Base-by-base conservation (phyloP, 2,113 vertebrate species). In the Colinus virginianus region DNA sequence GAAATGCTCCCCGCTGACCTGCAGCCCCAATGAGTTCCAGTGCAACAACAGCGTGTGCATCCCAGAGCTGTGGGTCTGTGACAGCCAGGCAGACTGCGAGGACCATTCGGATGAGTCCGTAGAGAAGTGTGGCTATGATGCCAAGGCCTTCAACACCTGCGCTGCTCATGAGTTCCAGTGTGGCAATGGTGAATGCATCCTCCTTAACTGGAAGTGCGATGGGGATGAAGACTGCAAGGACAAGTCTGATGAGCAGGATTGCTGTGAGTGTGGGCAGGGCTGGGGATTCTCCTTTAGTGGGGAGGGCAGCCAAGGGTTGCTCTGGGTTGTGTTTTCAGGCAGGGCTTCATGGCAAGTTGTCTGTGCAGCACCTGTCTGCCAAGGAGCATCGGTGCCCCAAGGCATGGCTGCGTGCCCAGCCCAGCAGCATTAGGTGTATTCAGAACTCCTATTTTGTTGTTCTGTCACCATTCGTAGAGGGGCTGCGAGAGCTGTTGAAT, bases 191-290 rank as follows among this genome's bases (percentile, higher is more conserved):
- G 99, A 99, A 67, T 99, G 99, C 67, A 97, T 99, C 90, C 99
- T 98, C 94, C 97, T 98, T 77, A 98, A 98, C 98, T 99, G 99
- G 99, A 99, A 98, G 96, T 99, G 99, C 2, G 99, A 99, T 0
- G 99, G 99, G 3, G 99, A 99, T 3, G 98, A 98, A 14, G 99
- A 99, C 98, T 99, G 99, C 98, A 99, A 99, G 96, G 99, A 99
- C 97, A 99, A 99, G 94, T 99, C 99, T 0, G 99, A 99, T 13
- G 99, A 99, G 96, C 97, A 97, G 87, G 98, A 98, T 92, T 99
- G 99, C 96, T 97, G 99, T 99, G 98, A 99, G 99, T 98, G 76
- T 86, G 93, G 36, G 46, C 58, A 16, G 59, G 59, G 82, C 28
- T 4, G 4, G 17, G 55, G 36, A 64, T n/a, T 48, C 19, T 32